Evolutionary conservation across 2,888 invertebrate genomes (phyloP), one percentile per base, ranked within the genome.

Genomic region (Microplitis manilae): DNA sequence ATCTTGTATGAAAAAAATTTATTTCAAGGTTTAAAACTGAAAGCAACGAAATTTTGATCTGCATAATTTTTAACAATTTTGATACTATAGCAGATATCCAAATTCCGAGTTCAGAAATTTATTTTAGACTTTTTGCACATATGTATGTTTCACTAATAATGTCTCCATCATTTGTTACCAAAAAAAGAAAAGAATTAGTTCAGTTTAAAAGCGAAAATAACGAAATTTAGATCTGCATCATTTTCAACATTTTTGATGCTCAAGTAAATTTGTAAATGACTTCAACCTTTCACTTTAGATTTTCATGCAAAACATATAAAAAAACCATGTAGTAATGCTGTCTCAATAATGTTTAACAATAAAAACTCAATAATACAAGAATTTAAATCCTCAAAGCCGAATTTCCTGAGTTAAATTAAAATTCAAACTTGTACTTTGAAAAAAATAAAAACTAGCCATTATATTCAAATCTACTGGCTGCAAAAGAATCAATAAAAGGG

Each of bases 401-500:
- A 30, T 30, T 30, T 30, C 30, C 30, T 30, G 30, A 30, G 30
- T 30, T 30, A 30, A 30, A 30, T 30, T 30, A 30, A 30, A 30
- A 30, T 30, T 30, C 30, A 30, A 30, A 30, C 30, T 30, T 30
- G 30, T 30, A 30, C 30, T 30, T 30, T 30, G 30, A 4, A 30
- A 30, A 50, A 13, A 50, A 50, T 50, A 50, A 50, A 50, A 50
- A 13, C 13, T 50, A 50, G 2, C 50, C 50, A 50, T 50, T 50
- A 50, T 50, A 50, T 50, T 50, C 50, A 50, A 50, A 50, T 50
- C 9, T 13, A 13, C 50, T 50, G 50, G 13, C 50, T 50, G 50
- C 50, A 50, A 50, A 50, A 50, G 4, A 50, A 50, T 67, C 17
- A 67, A 38, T n/a, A 67, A 20, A 67, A 67, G n/a, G 67, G 39